Conservation (phyloP, 2,113 vertebrate species). For the Gallinago media region DNA sequence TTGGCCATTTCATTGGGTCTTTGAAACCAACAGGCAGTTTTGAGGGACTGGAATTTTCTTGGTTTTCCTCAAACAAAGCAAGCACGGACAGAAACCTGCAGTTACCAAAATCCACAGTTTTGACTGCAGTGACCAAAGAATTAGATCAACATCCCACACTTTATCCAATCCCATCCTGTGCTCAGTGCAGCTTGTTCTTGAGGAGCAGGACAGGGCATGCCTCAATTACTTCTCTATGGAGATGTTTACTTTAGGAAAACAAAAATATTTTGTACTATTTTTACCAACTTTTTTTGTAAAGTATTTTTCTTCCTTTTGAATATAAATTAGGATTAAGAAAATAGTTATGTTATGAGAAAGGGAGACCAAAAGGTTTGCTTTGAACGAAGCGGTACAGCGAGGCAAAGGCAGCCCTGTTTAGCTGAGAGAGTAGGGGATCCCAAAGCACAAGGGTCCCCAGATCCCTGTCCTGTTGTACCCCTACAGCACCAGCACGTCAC, state of each 20-base stretch:
- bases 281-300: neutral
- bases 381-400: neutral
- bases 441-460: neutral
- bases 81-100: neutral
- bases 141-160: neutral
- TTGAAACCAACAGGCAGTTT: neutral
- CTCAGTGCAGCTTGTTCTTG: neutral
- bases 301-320: neutral
- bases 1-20: neutral
- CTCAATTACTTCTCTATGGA: neutral
- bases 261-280: neutral
- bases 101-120: neutral
- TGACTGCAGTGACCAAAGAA: neutral
- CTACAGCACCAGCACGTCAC: neutral
- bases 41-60: neutral
- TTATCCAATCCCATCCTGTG: neutral
- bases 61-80: neutral
- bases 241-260: neutral
- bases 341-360: neutral
- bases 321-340: neutral
- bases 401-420: neutral
- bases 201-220: neutral
- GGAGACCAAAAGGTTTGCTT: neutral
- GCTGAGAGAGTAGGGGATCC: neutral
- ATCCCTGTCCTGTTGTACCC: neutral